These are phyloP conservation scores for Cyclina sinensis DNA, from an alignment of 1,140 invertebrate species.

Conservation along the genomic window DNA sequence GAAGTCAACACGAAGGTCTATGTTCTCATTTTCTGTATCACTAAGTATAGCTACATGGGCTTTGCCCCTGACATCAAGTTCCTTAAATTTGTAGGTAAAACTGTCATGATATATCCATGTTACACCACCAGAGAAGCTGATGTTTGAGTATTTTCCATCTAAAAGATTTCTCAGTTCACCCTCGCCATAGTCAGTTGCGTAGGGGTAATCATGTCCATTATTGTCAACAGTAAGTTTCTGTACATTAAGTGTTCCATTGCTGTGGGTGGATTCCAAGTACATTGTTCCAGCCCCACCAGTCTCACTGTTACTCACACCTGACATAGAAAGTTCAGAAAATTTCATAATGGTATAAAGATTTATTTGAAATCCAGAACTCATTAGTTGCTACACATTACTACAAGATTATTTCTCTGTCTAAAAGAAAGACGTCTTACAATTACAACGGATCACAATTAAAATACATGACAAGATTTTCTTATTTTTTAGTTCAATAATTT, in stretches of 20 bases:
- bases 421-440: too few species aligned
- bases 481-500: too few species aligned
- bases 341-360: too few species aligned
- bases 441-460: too few species aligned
- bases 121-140: conserved; percentile 75
- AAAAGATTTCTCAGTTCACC: conserved; percentile 73
- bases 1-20: conserved; percentile 68
- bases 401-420: too few species aligned
- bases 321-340: not conserved
- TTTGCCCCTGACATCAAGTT: conserved; percentile 74
- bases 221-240: conserved; percentile 76
- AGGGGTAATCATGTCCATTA: conserved; percentile 75
- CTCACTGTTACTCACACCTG: conserved; percentile 75
- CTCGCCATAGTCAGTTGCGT: conserved; percentile 53
- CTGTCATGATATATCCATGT: conserved; percentile 78
- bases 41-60: conserved; percentile 81
- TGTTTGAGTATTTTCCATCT: conserved; percentile 75
- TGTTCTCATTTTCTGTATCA: conserved; percentile 70
- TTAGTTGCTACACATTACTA: too few species aligned
- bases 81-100: conserved; percentile 74
- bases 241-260: conserved; percentile 55
- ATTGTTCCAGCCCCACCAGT: conserved; percentile 80
- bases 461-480: too few species aligned
- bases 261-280: conserved; percentile 72
- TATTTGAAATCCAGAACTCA: too few species aligned